Conservation (phyloP, 2,113 vertebrate species). For the Aegypius monachus region DNA sequence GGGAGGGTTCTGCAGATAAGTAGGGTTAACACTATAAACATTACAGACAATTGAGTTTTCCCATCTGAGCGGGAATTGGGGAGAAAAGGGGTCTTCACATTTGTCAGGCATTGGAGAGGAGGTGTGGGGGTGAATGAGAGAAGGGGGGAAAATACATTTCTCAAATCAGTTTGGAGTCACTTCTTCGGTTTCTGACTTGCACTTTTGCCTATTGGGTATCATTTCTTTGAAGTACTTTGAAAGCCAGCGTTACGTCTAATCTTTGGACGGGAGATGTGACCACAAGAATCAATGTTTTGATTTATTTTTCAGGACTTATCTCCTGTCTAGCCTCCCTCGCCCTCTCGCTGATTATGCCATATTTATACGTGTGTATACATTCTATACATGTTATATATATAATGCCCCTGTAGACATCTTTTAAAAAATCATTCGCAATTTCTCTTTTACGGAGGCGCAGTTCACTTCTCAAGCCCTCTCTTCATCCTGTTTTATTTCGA, state of each 20-base stretch:
- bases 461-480: constrained; percentile 25
- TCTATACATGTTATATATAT: not conserved
- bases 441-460: constrained; percentile 21
- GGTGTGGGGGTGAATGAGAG: not conserved
- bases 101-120: constrained; percentile 17
- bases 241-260: constrained; percentile 43
- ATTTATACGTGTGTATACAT: constrained; percentile 26
- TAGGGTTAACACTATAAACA: constrained; percentile 62
- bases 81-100: constrained; percentile 54
- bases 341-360: not conserved
- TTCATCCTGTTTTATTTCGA: constrained; percentile 54
- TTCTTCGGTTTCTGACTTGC: constrained; percentile 39
- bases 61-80: constrained; percentile 60
- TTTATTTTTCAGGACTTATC: constrained; percentile 63
- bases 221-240: constrained; percentile 67
- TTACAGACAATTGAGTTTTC: constrained; percentile 59
- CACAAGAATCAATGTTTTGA: constrained; percentile 65
- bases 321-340: constrained; percentile 29
- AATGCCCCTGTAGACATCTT: not conserved
- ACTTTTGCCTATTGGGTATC: constrained; percentile 51
- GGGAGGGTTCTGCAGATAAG: constrained; percentile 21
- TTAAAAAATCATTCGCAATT: constrained; percentile 44
- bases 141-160: not conserved
- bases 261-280: constrained; percentile 33
- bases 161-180: constrained; percentile 15